A percentile compares a stretch with the other conserved stretches of the same genome.
These are phyloP conservation scores for Martes martes DNA, from an alignment of 2,113 vertebrate species.

Conservation along the genomic window DNA sequence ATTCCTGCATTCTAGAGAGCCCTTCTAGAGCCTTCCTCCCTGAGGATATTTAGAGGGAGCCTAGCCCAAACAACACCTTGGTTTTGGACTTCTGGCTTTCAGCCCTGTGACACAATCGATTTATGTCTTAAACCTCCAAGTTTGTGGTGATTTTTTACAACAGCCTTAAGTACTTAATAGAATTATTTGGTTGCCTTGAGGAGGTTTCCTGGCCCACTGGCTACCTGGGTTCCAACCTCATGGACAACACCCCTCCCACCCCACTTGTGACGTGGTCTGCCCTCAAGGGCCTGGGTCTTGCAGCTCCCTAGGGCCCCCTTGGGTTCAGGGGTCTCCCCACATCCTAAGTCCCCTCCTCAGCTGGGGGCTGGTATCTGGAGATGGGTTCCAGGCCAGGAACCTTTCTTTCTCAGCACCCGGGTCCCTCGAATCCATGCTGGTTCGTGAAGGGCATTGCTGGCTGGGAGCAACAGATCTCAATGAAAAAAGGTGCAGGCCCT, in stretches of 20 bases:
- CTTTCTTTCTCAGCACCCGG: background rate
- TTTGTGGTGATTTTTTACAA: background rate
- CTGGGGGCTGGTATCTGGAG: background rate
- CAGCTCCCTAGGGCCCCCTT: background rate
- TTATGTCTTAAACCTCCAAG: background rate
- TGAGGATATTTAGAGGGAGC: background rate
- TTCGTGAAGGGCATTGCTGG: background rate
- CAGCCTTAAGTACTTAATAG: background rate
- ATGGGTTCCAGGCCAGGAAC: background rate
- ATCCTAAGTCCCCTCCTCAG: background rate
- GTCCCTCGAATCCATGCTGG: background rate
- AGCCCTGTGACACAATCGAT: background rate
- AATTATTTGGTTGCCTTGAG: background rate
- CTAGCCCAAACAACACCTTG: background rate
- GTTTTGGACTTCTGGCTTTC: background rate
- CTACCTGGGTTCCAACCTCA: background rate
- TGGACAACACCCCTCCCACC: accelerated
- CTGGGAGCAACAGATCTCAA: background rate
- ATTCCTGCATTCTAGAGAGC: background rate
- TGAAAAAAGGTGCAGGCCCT: background rate
- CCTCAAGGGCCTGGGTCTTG: background rate
- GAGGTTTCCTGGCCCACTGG: background rate
- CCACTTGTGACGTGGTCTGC: background rate
- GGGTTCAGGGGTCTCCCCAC: background rate
- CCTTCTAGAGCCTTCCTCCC: background rate